Percentiles rank a stretch among this genome's conserved stretches.
phyloP scores from a whole-genome alignment of 1,140 invertebrate genomes.

The Armadillidium nasatum region DNA sequence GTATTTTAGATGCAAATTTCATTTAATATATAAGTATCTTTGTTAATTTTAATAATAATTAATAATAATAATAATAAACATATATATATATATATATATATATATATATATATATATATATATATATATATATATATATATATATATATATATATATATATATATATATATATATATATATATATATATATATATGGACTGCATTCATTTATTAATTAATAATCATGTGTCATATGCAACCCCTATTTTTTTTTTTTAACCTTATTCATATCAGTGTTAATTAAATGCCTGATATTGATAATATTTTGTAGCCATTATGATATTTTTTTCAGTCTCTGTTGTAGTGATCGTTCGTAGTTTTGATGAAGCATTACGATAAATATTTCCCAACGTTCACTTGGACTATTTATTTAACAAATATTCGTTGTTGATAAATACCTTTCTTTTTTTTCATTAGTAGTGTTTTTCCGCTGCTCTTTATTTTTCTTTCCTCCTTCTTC shows the following conservation, averaged over 20 bases:
- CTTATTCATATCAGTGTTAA: too few species aligned
- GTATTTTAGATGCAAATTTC: too few species aligned
- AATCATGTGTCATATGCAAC: too few species aligned
- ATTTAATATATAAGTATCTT: too few species aligned
- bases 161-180: constrained; percentile 8
- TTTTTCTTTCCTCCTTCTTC: background rate
- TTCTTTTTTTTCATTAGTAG: background rate
- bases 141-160: constrained; percentile 24
- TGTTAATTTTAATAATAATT: background rate
- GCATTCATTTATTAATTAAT: too few species aligned
- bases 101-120: constrained; percentile 20
- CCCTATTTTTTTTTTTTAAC: too few species aligned
- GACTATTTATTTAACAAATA: background rate
- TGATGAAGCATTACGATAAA: too few species aligned
- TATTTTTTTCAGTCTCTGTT: too few species aligned
- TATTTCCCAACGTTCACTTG: too few species aligned
- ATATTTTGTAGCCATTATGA: too few species aligned
- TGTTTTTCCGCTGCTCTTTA: background rate
- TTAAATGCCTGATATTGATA: too few species aligned
- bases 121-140: constrained; percentile 8
- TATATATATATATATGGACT: background rate
- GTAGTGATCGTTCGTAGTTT: too few species aligned
- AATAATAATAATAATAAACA: background rate
- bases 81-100: constrained; percentile 20
- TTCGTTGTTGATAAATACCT: background rate